Evolutionary conservation across 2,797 vertebrate species (phyloP).

Genomic region (Moxostoma hubbsi): DNA sequence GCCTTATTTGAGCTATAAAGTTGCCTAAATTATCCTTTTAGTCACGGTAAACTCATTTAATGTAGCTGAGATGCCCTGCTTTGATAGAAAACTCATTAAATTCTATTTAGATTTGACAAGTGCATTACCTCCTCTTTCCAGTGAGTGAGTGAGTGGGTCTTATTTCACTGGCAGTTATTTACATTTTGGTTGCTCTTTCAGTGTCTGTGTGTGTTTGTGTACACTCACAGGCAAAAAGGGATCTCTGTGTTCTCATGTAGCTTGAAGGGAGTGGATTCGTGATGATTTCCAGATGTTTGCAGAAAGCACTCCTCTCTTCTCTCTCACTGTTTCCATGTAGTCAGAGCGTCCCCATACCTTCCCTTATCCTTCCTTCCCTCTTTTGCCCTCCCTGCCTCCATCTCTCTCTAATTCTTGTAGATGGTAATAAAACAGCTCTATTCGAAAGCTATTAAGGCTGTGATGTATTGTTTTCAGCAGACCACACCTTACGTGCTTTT

Average conservation of each 20-base stretch:
- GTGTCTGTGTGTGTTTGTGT: conserved; percentile 23
- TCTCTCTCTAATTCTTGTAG: conserved; percentile 12
- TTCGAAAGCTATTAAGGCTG: not conserved
- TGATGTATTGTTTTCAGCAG: conserved; percentile 1
- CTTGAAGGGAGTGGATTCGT: conserved; percentile 65
- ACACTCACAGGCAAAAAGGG: conserved; percentile 56
- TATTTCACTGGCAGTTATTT: conserved; percentile 3
- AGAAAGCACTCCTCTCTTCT: conserved; percentile 60
- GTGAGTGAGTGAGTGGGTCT: not conserved
- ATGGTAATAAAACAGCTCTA: not conserved
- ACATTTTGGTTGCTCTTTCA: conserved; percentile 29
- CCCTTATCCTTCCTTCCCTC: conserved; percentile 31
- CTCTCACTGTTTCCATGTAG: conserved; percentile 54
- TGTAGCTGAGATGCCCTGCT: too few species aligned
- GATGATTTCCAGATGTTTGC: conserved; percentile 79
- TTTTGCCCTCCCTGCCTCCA: not conserved
- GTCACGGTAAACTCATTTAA: too few species aligned
- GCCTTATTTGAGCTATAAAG: too few species aligned
- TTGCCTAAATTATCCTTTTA: too few species aligned
- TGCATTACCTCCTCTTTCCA: not conserved
- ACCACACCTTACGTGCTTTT: not conserved
- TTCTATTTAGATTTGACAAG: not conserved
- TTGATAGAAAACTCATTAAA: too few species aligned
- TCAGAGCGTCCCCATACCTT: conserved; percentile 36
- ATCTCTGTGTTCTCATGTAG: conserved; percentile 76